These are phyloP conservation scores for Theocolax elegans DNA, from an alignment of 1,140 invertebrate genomes.

Conservation along the genomic window DNA sequence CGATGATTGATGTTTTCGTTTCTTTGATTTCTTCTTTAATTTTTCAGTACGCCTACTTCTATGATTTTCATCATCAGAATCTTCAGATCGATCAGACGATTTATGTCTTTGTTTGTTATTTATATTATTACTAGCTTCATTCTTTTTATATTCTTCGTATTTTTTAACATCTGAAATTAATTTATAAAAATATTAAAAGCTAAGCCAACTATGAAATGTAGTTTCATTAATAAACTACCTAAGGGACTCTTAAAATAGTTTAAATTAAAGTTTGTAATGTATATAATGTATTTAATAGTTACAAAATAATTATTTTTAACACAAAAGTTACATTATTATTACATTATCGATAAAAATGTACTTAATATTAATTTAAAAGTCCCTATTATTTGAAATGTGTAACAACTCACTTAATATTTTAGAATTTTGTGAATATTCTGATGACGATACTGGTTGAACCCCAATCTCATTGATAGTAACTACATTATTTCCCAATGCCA, in stretches of 20 bases:
- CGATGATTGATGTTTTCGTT: slow-evolving; percentile 45
- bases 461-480: slow-evolving; percentile 82
- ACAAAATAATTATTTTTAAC: neutral
- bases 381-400: slow-evolving; percentile 19
- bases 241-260: slow-evolving; percentile 55
- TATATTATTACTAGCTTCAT: slow-evolving; percentile 62
- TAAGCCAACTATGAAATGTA: slow-evolving; percentile 41
- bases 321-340: neutral
- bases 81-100: slow-evolving; percentile 36
- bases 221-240: neutral
- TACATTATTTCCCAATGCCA: slow-evolving; percentile 76
- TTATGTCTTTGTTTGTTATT: slow-evolving; percentile 50
- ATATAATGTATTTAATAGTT: neutral
- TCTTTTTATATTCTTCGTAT: slow-evolving; percentile 76
- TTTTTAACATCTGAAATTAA: slow-evolving; percentile 74
- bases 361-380: slow-evolving; percentile 50
- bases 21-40: slow-evolving; percentile 41
- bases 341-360: neutral
- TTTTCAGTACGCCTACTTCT: slow-evolving; percentile 40
- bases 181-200: slow-evolving; percentile 54
- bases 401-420: slow-evolving; percentile 81
- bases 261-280: neutral
- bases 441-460: slow-evolving; percentile 79
- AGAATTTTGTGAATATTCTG: slow-evolving; percentile 82
- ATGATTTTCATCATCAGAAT: slow-evolving; percentile 38